Evolutionary conservation across 2,113 vertebrate genomes (phyloP), one percentile per base, ranked within the genome.

Genomic region (Stigmatopora argus): DNA sequence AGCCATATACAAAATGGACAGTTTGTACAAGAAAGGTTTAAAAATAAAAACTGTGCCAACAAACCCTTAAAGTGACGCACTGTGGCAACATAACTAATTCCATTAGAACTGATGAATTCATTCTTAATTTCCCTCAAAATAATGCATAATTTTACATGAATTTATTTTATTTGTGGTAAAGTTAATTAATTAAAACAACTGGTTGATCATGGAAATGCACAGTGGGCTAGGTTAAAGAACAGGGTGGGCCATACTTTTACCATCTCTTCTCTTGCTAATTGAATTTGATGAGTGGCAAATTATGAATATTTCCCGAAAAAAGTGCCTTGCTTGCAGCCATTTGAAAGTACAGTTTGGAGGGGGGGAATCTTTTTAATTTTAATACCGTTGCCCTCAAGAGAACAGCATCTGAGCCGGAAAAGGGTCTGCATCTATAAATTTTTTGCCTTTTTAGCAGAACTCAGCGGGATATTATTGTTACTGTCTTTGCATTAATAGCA

Each of bases 311-410:
- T 9, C 41, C 49, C 48, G 11, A 46, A 34, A 63, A 55, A 62
- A 70, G 82, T 86, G 82, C 80, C 80, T 86, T 83, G 23, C 62
- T 76, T 41, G 68, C 71, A 74, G 68, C 80, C 73, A 41, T 49
- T 67, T 64, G 64, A 4, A 41, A 13, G 10, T 41, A 31, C 67
- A 57, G 48, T 47, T 31, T 31, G 26, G 26, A 60, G 49, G 48
- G 23, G 45, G 19, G 5, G 52, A 13, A 65, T 8, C 8, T 55
- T 26, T 26, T 12, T 13, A 21, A 7, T 52, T n/a, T 23, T 12
- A 10, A 6, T 23, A 21, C 19, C 12, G 8, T 21, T 3, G 19
- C 51, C 51, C 11, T 18, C 3, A 41, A 53, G 19, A 21, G n/a
- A 52, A 17, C n/a, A 52, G 51, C 51, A 53, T 21, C n/a, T 3